These are phyloP conservation scores for Pseudanteris insignis DNA, from an alignment of 2,888 invertebrate genomes.

Conservation along the genomic window DNA sequence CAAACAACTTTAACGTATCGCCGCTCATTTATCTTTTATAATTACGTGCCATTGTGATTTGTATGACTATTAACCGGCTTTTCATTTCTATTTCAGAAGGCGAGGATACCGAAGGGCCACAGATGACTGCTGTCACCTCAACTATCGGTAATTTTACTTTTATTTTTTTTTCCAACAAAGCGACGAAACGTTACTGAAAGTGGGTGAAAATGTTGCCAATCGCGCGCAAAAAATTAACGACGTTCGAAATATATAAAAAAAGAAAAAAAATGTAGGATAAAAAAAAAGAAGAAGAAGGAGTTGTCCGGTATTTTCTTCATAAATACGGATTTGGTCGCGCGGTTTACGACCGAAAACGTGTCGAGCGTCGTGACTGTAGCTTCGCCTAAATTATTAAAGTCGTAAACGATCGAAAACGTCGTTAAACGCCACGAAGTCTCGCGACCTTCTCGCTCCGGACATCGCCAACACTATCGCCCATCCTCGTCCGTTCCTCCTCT, in stretches of 20 bases:
- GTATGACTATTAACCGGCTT: constrained; percentile 13
- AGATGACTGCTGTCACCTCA: constrained; percentile 59
- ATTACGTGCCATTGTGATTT: constrained; percentile 30
- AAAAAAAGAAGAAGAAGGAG: constrained; percentile 1
- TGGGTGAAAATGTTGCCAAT: constrained; percentile 13
- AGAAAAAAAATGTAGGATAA: constrained; percentile 28
- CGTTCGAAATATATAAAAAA: no score
- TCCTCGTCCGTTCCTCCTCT: constrained; percentile 23
- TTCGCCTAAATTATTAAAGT: constrained; percentile 66
- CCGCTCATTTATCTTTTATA: constrained; percentile 32
- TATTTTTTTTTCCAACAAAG: constrained; percentile 8
- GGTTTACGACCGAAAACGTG: constrained; percentile 66
- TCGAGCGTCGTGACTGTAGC: constrained; percentile 62
- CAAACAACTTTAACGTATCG: constrained; percentile 10
- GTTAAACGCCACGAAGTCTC: constrained; percentile 61
- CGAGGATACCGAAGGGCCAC: constrained; percentile 55
- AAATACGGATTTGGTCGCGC: constrained; percentile 65
- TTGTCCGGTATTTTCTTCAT: constrained; percentile 58
- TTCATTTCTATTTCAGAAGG: constrained; percentile 54
- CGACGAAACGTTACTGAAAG: no score
- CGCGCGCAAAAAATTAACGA: constrained; percentile 20
- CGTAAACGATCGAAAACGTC: constrained; percentile 66
- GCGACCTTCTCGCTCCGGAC: constrained; percentile 48
- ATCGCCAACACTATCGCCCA: constrained; percentile 31
- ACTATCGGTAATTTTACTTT: constrained; percentile 54